phyloP scores from a whole-genome alignment of 2,797 vertebrate genomes.

The Acanthurus leucopareius region DNA sequence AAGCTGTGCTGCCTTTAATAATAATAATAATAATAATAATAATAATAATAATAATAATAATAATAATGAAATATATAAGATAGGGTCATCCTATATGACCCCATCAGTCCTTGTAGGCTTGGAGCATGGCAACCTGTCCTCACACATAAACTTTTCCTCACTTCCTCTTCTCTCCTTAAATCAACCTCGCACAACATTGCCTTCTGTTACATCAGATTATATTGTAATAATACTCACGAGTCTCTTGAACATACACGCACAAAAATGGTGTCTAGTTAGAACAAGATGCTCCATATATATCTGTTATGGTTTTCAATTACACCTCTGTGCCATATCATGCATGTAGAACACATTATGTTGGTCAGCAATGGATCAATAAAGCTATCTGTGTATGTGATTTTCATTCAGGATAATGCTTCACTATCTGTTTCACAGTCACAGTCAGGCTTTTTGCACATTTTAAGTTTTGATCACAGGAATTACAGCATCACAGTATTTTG shows the following conservation, averaged over 20 bases:
- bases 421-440: not conserved
- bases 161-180: slow-evolving; percentile 41
- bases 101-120: slow-evolving; percentile 35
- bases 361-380: not conserved
- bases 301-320: slow-evolving; percentile 5
- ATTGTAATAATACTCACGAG: slow-evolving; percentile 62
- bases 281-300: not conserved
- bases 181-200: slow-evolving; percentile 63
- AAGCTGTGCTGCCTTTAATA: not conserved
- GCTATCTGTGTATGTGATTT: not conserved
- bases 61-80: not conserved
- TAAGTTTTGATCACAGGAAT: not conserved
- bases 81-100: slow-evolving; percentile 31
- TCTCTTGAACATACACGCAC: slow-evolving; percentile 26
- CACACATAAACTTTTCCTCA: slow-evolving; percentile 21
- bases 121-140: slow-evolving; percentile 34
- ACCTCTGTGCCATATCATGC: not conserved
- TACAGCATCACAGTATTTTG: too few species aligned
- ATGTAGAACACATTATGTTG: not conserved
- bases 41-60: too few species aligned
- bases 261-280: slow-evolving; percentile 1
- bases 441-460: not conserved
- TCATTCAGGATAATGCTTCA: not conserved
- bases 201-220: slow-evolving; percentile 82
- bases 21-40: too few species aligned